Base-by-base conservation (phyloP, 2,113 vertebrate genomes). In the Helogale parvula region DNA sequence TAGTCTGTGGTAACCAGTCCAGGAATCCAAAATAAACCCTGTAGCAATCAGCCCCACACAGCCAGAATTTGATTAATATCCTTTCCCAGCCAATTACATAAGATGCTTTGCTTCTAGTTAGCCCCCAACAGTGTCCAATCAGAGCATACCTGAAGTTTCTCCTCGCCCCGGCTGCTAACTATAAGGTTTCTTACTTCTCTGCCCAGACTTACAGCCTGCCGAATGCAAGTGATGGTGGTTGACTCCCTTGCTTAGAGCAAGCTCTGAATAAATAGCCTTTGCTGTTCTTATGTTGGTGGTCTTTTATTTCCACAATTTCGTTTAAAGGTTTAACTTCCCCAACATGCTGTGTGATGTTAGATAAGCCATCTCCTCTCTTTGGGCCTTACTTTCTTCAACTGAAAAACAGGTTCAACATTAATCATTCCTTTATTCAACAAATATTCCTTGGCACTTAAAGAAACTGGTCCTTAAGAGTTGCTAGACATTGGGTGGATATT, bases 351-450 rank as follows among this genome's bases (percentile, higher is more conserved):
- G 23, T 84, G 50, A 35, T 52, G 23, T 54, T 85, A 50, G 33
- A 31, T 47, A 86, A 85, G 35, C 68, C 47, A 11, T 90, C 86
- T 90, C 88, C 54, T 90, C 72, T 60, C 74, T 88, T 63, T 1
- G 33, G 60, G 50, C 50, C 38, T 88, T 65, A 54, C 29, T 84
- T 50, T 82, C 85, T 66, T 76, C 38, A 45, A 35, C 29, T 65
- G 89, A 92, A 92, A 83, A 92, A 77, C 33, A 14, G n/a, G 47
- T 60, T 84, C n/a, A n/a, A 77, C 21, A 25, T 52, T 71, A 54
- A 65, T 19, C 29, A 35, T 88, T 72, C 31, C 76, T 88, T 69
- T 52, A n/a, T 50, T 77, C 45, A 41, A 71, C 69, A 83, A 29
- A 23, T 92, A 69, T 77, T 52, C 35, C 52, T 88, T 79, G 29